phyloP scores from a whole-genome alignment of 2,113 vertebrate species.

The Toxotes jaculatrix region DNA sequence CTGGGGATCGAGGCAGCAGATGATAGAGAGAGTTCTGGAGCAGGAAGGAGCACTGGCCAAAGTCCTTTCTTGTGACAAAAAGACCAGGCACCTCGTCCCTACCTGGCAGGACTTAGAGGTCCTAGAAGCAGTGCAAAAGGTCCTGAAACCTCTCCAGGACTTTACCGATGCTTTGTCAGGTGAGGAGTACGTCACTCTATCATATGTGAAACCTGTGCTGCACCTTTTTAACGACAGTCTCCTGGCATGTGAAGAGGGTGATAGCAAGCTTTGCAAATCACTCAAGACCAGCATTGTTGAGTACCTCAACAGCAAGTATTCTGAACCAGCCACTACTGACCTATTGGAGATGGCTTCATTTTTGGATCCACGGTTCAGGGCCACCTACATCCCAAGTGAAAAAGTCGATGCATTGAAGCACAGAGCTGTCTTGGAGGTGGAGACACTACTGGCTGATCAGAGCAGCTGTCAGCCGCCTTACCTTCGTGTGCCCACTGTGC shows the following conservation, averaged over 20 bases:
- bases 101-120: constrained; percentile 9
- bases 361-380: neutral
- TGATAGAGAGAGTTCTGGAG: constrained; percentile 14
- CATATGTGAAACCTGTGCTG: neutral
- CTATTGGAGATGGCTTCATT: neutral
- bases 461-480: fast-evolving
- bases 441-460: neutral
- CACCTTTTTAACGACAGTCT: too few species aligned
- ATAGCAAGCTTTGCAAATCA: too few species aligned
- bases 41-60: neutral
- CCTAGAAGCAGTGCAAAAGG: neutral
- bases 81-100: neutral
- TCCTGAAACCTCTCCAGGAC: constrained; percentile 3
- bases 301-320: too few species aligned
- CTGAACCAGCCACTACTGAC: neutral
- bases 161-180: neutral
- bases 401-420: neutral
- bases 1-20: constrained; percentile 9
- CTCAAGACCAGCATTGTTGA: too few species aligned
- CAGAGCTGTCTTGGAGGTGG: neutral
- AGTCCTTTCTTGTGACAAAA: too few species aligned
- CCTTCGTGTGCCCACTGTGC: neutral
- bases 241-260: too few species aligned
- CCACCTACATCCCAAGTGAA: neutral
- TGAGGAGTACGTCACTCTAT: too few species aligned